phyloP scores from a whole-genome alignment of 1,140 invertebrate species.

The Ceratina japonica region DNA sequence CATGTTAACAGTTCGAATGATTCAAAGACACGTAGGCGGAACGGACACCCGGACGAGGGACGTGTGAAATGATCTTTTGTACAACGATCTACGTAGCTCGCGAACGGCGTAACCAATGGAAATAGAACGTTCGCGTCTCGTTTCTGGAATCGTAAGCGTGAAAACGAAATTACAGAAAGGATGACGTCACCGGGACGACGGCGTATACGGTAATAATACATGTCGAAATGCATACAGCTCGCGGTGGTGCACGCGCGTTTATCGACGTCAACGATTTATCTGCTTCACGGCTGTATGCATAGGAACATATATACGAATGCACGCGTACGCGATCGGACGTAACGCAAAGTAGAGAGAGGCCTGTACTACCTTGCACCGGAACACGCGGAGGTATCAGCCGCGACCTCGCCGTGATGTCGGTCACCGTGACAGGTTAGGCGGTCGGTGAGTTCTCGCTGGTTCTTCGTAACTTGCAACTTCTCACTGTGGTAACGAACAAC shows the following conservation, averaged over 20 bases:
- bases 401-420: constrained; percentile 60
- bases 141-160: constrained; percentile 14
- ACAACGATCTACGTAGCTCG: not conserved
- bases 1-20: not conserved
- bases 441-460: constrained; percentile 34
- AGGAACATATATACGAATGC: not conserved
- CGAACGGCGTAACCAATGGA: not conserved
- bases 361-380: constrained; percentile 61
- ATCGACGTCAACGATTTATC: constrained; percentile 49
- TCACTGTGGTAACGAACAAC: constrained; percentile 44
- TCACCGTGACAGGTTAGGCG: constrained; percentile 56
- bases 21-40: not conserved
- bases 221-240: constrained; percentile 18
- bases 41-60: not conserved
- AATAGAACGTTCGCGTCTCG: constrained; percentile 16
- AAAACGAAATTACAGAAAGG: constrained; percentile 42
- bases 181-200: constrained; percentile 51
- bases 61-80: not conserved
- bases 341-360: constrained; percentile 36
- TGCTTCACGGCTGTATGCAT: constrained; percentile 21
- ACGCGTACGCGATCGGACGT: constrained; percentile 12
- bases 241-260: constrained; percentile 38
- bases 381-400: constrained; percentile 53
- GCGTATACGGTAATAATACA: not conserved
- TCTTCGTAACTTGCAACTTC: constrained; percentile 31